phyloP scores from a whole-genome alignment of 2,797 vertebrate genomes.

The Acipenser ruthenus region DNA sequence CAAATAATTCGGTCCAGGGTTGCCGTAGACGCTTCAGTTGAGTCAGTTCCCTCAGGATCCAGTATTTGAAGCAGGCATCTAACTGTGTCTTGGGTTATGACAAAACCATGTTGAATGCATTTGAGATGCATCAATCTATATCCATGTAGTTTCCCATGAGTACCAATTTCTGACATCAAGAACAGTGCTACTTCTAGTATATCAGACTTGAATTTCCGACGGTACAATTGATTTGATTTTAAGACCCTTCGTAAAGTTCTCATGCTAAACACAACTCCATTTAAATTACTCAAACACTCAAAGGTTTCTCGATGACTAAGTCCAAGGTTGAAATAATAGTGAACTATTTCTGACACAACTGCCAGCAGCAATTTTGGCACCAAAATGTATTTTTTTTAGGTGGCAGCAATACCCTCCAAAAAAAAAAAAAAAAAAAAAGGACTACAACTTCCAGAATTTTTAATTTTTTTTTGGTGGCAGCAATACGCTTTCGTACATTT shows the following conservation, averaged over 20 bases:
- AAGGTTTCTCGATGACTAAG: slow-evolving; percentile 8
- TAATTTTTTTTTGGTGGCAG: too few species aligned
- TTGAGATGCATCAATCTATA: slow-evolving; percentile 21
- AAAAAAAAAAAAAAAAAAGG: too few species aligned
- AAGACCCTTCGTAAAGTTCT: slow-evolving; percentile 2
- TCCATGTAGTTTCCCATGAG: slow-evolving; percentile 11
- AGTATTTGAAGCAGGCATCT: slow-evolving; percentile 17
- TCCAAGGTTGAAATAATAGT: too few species aligned
- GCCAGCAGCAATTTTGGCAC: too few species aligned
- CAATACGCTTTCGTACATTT: too few species aligned
- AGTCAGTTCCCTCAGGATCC: slow-evolving; percentile 11
- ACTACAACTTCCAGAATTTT: too few species aligned
- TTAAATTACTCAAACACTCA: slow-evolving; percentile 7
- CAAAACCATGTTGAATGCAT: slow-evolving; percentile 18
- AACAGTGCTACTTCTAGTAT: slow-evolving; percentile 14
- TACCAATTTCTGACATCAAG: slow-evolving; percentile 7
- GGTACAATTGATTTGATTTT: slow-evolving; percentile 11
- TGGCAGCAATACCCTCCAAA: too few species aligned
- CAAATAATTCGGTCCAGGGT: slow-evolving; percentile 18
- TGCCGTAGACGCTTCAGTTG: slow-evolving; percentile 17
- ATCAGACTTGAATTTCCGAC: slow-evolving; percentile 11
- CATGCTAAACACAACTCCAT: slow-evolving; percentile 9
- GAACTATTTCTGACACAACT: too few species aligned
- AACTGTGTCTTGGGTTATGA: slow-evolving; percentile 19
- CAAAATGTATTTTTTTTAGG: too few species aligned